Evolutionary conservation across 1,140 invertebrate genomes (phyloP).

Genomic region (Bemisia tabaci): DNA sequence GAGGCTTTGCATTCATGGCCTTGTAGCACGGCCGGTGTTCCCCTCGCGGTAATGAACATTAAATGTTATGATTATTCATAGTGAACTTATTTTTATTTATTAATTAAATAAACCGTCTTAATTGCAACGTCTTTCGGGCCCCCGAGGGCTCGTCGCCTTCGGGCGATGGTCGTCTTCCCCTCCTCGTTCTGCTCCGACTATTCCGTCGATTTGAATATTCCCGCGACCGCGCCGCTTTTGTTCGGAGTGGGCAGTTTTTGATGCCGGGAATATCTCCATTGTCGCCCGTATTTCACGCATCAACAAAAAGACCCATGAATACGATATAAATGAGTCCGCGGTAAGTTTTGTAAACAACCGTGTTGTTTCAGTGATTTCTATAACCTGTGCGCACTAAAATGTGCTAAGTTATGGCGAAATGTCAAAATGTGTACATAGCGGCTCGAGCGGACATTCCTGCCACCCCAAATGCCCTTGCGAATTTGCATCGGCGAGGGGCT

Average conservation of each 20-base stretch:
- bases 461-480: too few species aligned
- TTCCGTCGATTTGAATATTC: background rate
- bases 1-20: background rate
- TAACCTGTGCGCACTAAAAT: background rate
- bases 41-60: background rate
- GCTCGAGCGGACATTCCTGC: too few species aligned
- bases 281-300: background rate
- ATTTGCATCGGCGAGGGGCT: too few species aligned
- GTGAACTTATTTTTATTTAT: background rate
- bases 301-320: background rate
- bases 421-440: background rate
- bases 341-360: background rate
- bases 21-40: background rate
- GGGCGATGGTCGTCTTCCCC: background rate
- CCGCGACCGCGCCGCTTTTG: background rate
- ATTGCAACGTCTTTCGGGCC: background rate
- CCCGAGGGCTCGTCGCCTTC: background rate
- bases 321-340: background rate
- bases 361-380: background rate
- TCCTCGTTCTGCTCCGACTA: background rate
- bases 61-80: background rate
- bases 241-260: background rate
- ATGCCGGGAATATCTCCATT: background rate
- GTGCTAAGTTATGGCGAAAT: background rate
- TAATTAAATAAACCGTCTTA: background rate